Conservation (phyloP, 2,888 invertebrate genomes). For the Drosophila cyrtoloma region DNA sequence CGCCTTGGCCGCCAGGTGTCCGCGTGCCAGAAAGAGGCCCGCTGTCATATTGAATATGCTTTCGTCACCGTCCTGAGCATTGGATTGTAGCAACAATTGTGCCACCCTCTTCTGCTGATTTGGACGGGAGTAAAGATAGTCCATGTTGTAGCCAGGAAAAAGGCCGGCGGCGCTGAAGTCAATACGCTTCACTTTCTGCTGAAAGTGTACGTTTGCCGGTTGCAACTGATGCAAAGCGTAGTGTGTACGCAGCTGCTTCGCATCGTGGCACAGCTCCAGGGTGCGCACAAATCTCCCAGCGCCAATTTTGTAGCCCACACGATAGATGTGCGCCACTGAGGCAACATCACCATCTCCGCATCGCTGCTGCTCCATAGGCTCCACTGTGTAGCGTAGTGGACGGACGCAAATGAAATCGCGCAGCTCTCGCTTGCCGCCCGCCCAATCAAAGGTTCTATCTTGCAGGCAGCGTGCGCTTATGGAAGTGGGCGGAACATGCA, state of each 20-base stretch:
- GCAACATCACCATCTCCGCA: slow-evolving; percentile 50
- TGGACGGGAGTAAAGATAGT: slow-evolving; percentile 78
- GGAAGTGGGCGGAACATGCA: slow-evolving; percentile 26
- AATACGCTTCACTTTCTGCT: slow-evolving; percentile 83
- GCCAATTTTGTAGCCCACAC: slow-evolving; percentile 84
- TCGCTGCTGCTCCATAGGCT: slow-evolving; percentile 54
- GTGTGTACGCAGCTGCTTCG: slow-evolving; percentile 77
- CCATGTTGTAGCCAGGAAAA: slow-evolving; percentile 79
- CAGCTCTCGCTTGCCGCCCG: slow-evolving; percentile 64
- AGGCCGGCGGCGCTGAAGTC: slow-evolving; percentile 82
- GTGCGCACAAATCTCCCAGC: slow-evolving; percentile 80
- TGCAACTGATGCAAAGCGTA: slow-evolving; percentile 83
- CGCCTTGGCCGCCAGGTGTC: slow-evolving; percentile 86
- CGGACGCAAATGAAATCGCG: slow-evolving; percentile 65
- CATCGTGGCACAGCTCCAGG: slow-evolving; percentile 85
- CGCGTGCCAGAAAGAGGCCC: slow-evolving; percentile 84
- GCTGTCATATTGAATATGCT: slow-evolving; percentile 55
- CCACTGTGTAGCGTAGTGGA: slow-evolving; percentile 62
- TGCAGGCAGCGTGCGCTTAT: slow-evolving; percentile 68
- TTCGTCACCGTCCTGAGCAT: slow-evolving; percentile 4
- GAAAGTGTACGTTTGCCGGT: slow-evolving; percentile 85
- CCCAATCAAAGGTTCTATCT: slow-evolving; percentile 66
- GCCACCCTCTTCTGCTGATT: slow-evolving; percentile 82
- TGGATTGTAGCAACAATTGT: slow-evolving; percentile 65
- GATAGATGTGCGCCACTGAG: slow-evolving; percentile 64